Conservation (phyloP, 1,140 invertebrate genomes). For the Agrypnia vestita region DNA sequence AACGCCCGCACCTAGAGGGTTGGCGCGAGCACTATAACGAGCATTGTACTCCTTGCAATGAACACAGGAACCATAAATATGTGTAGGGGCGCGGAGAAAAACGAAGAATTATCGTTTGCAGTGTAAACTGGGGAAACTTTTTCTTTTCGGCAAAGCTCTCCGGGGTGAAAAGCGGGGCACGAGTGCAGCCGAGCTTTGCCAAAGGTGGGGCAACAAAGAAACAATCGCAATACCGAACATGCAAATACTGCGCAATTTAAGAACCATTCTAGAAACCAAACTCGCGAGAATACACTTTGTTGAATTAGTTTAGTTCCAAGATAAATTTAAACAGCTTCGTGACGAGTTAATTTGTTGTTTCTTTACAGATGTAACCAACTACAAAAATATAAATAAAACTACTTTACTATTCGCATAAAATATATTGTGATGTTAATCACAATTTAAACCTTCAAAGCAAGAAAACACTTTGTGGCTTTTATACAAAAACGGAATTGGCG, state of each 20-base stretch:
- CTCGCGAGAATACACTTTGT: not conserved
- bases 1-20: not conserved
- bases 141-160: constrained; percentile 34
- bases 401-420: no score
- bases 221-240: constrained; percentile 19
- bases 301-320: not conserved
- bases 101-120: constrained; percentile 27
- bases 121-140: constrained; percentile 34
- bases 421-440: no score
- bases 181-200: constrained; percentile 7
- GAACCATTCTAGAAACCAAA: not conserved
- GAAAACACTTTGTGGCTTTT: no score
- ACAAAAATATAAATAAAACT: no score
- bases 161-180: not conserved
- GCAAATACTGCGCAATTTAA: constrained; percentile 8
- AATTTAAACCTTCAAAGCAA: no score
- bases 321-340: not conserved
- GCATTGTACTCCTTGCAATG: constrained; percentile 31
- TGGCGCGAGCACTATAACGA: constrained; percentile 10
- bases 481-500: no score
- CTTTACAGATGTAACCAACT: no score
- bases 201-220: constrained; percentile 28
- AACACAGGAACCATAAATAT: constrained; percentile 45
- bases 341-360: no score
- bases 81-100: constrained; percentile 39